These are phyloP conservation scores for Prietella phreatophila DNA, from an alignment of 2,113 vertebrate species.

Conservation along the genomic window DNA sequence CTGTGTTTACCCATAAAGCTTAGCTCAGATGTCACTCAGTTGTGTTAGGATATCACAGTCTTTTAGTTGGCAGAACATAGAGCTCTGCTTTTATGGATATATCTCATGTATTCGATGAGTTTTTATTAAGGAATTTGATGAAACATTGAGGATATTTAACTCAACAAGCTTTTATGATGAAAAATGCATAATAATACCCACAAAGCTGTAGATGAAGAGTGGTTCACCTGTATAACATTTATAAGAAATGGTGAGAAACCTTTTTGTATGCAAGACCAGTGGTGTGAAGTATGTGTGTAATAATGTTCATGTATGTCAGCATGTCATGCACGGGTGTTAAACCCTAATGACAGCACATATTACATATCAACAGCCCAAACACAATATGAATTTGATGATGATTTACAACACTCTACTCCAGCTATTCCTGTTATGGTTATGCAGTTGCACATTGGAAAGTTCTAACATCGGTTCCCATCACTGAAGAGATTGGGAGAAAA, in stretches of 20 bases:
- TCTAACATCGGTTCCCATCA: not conserved
- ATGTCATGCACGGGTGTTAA: too few species aligned
- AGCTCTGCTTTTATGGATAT: not conserved
- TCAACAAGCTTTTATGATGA: not conserved
- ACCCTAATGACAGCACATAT: not conserved
- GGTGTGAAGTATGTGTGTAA: not conserved
- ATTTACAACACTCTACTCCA: not conserved
- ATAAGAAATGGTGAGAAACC: too few species aligned
- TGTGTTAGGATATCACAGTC: too few species aligned
- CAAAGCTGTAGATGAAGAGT: not conserved
- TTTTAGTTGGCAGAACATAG: too few species aligned
- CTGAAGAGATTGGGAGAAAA: not conserved
- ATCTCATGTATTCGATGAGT: too few species aligned
- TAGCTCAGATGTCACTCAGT: too few species aligned
- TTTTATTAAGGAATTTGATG: too few species aligned
- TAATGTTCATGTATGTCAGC: not conserved
- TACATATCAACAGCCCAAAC: not conserved
- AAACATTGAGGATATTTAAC: not conserved
- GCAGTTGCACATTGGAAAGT: not conserved
- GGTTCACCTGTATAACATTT: too few species aligned
- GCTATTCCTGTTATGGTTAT: not conserved
- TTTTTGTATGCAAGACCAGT: not conserved
- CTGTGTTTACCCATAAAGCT: not conserved
- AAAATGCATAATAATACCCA: not conserved
- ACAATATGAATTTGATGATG: not conserved